These are phyloP conservation scores for Drosophila niveifrons DNA, from an alignment of 2,888 invertebrate species.

Conservation along the genomic window DNA sequence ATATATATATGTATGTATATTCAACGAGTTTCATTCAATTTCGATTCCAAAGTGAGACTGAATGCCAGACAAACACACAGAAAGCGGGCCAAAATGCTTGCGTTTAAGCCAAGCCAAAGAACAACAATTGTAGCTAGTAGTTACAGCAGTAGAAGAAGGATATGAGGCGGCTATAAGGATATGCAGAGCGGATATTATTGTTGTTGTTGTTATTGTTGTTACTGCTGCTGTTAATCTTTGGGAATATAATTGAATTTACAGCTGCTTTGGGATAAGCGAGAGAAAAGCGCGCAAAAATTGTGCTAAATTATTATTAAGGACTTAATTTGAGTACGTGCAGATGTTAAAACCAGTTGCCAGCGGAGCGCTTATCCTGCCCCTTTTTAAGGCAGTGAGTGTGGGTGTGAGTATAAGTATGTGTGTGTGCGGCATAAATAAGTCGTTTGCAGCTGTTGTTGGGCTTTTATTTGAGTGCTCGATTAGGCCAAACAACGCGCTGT, in stretches of 20 bases:
- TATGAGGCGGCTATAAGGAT: slow-evolving; percentile 6
- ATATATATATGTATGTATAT: slow-evolving; percentile 9
- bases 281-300: slow-evolving; percentile 32
- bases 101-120: slow-evolving; percentile 14
- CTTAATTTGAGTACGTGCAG: slow-evolving; percentile 49
- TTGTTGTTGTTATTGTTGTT: background rate
- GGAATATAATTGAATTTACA: slow-evolving; percentile 21
- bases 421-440: slow-evolving; percentile 71
- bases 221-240: slow-evolving; percentile 8
- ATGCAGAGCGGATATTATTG: slow-evolving; percentile 6
- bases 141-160: background rate
- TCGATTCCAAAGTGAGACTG: slow-evolving; percentile 13
- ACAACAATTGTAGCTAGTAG: slow-evolving; percentile 19
- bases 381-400: background rate
- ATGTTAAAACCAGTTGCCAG: slow-evolving; percentile 17
- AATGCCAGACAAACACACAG: slow-evolving; percentile 11
- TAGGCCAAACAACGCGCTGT: slow-evolving; percentile 40
- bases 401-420: background rate
- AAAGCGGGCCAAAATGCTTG: slow-evolving; percentile 23
- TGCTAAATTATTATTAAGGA: slow-evolving; percentile 57
- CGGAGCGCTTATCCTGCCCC: slow-evolving; percentile 9
- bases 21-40: slow-evolving; percentile 38
- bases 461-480: slow-evolving; percentile 70
- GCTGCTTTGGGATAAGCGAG: slow-evolving; percentile 8
- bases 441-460: slow-evolving; percentile 72